Conservation (phyloP, 2,888 invertebrate genomes). For the Microctonus brassicae region DNA sequence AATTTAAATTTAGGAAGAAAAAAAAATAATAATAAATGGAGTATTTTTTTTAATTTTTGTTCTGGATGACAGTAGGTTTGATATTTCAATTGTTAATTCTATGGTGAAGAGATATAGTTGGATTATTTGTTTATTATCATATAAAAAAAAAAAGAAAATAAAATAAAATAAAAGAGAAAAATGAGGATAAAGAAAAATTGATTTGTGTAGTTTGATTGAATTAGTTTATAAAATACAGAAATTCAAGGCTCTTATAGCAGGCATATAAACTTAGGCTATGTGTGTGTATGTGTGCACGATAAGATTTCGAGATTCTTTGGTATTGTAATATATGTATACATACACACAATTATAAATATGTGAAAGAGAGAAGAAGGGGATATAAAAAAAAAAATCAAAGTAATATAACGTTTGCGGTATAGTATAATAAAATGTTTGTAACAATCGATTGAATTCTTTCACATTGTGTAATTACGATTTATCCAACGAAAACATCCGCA, state of each 20-base stretch:
- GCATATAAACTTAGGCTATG: constrained; percentile 19
- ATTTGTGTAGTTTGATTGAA: constrained; percentile 15
- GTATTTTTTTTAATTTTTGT: too few species aligned
- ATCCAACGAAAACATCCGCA: constrained; percentile 34
- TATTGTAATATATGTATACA: background rate
- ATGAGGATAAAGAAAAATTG: constrained; percentile 10
- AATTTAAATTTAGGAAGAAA: background rate
- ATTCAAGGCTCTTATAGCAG: constrained; percentile 6
- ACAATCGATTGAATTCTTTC: constrained; percentile 35
- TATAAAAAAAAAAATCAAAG: constrained; percentile 1
- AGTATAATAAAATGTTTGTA: constrained; percentile 27
- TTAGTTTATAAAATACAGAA: constrained; percentile 35
- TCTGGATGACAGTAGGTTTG: too few species aligned
- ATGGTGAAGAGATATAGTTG: too few species aligned
- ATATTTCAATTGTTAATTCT: too few species aligned
- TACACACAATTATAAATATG: constrained; percentile 23
- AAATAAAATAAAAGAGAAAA: too few species aligned
- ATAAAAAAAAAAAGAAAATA: too few species aligned
- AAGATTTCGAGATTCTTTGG: constrained; percentile 21
- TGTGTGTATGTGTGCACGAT: constrained; percentile 27
- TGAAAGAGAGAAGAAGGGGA: background rate
- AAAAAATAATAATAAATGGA: background rate
- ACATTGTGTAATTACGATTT: constrained; percentile 32
- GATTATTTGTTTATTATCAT: too few species aligned
- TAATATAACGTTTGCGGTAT: background rate